Evolutionary conservation across 2,888 invertebrate species (phyloP).

Genomic region (Sminthurides aquaticus): DNA sequence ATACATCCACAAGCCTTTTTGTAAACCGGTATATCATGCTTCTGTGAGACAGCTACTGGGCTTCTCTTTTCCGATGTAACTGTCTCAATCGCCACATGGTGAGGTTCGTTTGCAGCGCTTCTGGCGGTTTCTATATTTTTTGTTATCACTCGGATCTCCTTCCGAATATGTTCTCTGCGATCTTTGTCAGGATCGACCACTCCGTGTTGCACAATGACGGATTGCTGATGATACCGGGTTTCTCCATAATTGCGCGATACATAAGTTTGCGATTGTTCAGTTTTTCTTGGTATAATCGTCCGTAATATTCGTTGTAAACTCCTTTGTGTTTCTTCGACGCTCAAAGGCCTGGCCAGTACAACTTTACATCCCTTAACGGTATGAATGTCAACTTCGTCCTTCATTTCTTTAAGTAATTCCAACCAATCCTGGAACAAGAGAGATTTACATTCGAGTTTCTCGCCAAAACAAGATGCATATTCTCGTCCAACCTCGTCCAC

Average conservation of each 20-base stretch:
- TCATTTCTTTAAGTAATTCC: neutral
- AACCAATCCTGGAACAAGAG: neutral
- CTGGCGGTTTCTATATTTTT: no score
- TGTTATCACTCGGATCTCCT: no score
- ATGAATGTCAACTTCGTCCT: neutral
- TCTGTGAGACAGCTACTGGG: no score
- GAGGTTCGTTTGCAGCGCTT: no score
- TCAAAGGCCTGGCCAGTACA: neutral
- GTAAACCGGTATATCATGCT: no score
- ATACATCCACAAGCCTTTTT: no score
- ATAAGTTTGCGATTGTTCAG: neutral
- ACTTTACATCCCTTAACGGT: neutral
- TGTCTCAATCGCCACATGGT: no score
- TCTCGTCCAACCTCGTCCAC: neutral
- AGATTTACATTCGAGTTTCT: neutral
- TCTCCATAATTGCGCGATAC: neutral
- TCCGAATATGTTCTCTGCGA: no score
- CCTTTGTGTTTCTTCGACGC: neutral
- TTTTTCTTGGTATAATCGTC: neutral
- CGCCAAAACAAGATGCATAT: neutral
- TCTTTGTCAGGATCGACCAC: neutral
- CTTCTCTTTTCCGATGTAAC: no score
- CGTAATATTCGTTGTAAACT: neutral
- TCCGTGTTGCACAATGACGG: neutral
- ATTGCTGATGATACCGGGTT: neutral